These are phyloP conservation scores for Iselma pallidipennis DNA, from an alignment of 2,888 invertebrate species.

Conservation along the genomic window DNA sequence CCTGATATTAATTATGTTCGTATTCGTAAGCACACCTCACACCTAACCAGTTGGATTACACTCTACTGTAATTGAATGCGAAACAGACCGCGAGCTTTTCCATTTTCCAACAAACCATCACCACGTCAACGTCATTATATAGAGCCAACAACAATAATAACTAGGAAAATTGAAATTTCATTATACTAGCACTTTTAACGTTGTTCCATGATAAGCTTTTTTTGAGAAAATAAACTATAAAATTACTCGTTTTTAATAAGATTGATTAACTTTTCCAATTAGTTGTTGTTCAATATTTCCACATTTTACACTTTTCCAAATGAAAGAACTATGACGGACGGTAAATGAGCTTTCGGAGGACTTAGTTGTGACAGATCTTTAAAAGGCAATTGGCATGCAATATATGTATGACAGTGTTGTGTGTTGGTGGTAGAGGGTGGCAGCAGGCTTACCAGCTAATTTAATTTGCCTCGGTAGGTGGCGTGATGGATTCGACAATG, in stretches of 20 bases:
- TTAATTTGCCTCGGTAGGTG: conserved; percentile 45
- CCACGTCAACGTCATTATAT: too few species aligned
- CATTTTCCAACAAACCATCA: too few species aligned
- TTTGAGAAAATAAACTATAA: too few species aligned
- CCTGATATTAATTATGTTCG: conserved; percentile 40
- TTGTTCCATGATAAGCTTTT: too few species aligned
- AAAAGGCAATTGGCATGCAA: conserved; percentile 49
- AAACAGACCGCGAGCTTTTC: conserved; percentile 15
- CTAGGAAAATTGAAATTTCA: too few species aligned
- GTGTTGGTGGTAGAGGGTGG: conserved; percentile 33
- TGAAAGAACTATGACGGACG: conserved; percentile 30
- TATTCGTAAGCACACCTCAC: conserved; percentile 35
- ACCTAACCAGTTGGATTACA: conserved; percentile 30
- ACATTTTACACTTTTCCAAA: conserved; percentile 21
- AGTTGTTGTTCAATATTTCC: conserved; percentile 12
- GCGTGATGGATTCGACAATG: conserved; percentile 46
- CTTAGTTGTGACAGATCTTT: conserved; percentile 20
- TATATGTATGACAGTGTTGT: conserved; percentile 33
- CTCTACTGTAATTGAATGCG: conserved; percentile 17
- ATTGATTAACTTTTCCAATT: conserved; percentile 22
- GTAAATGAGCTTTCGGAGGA: conserved; percentile 23
- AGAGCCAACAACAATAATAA: background rate
- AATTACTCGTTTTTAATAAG: background rate
- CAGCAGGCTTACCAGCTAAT: conserved; percentile 43
- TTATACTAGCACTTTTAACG: too few species aligned